Conservation (phyloP, 2,113 vertebrate genomes). For the Oreotragus oreotragus region DNA sequence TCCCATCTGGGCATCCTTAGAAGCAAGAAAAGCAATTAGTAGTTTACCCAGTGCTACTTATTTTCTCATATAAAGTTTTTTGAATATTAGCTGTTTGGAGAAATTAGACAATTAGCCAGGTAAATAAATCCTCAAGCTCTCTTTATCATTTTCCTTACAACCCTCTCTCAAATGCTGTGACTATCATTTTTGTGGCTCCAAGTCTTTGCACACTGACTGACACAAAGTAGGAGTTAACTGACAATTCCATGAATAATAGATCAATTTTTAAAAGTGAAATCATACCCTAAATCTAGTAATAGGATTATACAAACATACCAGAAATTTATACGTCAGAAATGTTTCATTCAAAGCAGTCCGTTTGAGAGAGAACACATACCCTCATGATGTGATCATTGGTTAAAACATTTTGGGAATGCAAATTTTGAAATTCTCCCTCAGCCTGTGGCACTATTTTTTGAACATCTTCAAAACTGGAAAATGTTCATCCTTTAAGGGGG, state of each 20-base stretch:
- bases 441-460: slow-evolving; percentile 38
- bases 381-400: slow-evolving; percentile 53
- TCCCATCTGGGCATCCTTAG: neutral
- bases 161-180: neutral
- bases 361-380: slow-evolving; percentile 50
- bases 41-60: neutral
- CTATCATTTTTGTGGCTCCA: neutral
- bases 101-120: neutral
- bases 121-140: neutral
- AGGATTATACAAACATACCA: neutral
- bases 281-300: neutral
- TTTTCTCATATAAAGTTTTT: neutral
- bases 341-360: slow-evolving; percentile 39
- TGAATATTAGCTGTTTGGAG: neutral
- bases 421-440: slow-evolving; percentile 65
- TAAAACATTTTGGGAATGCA: slow-evolving; percentile 70
- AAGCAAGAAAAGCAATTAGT: neutral
- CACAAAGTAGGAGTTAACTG: neutral
- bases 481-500: slow-evolving; percentile 7
- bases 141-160: neutral
- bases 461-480: slow-evolving; percentile 45
- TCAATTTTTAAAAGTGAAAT: neutral
- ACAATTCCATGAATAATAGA: neutral
- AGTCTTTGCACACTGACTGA: neutral
- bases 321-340: slow-evolving; percentile 27